Conservation (phyloP, 2,888 invertebrate species). For the Nipponacmea schrenckii region DNA sequence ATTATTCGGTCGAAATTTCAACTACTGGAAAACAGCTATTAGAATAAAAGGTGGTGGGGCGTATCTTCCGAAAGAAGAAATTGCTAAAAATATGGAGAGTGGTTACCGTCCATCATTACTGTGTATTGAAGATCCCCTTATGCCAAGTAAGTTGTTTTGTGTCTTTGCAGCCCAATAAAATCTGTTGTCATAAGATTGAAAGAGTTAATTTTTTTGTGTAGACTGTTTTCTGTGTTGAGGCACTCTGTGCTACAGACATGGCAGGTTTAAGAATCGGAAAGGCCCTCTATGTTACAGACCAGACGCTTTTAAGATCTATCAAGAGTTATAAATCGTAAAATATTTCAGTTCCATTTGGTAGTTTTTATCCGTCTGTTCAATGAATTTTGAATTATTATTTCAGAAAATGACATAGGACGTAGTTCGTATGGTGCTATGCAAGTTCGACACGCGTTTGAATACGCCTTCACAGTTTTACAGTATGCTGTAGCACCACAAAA, state of each 20-base stretch:
- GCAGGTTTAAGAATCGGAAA: no score
- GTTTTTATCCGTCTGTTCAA: no score
- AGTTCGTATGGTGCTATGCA: conserved; percentile 94
- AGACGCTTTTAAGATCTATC: no score
- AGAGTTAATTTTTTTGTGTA: background rate
- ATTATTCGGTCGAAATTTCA: conserved; percentile 93
- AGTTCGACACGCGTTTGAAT: conserved; percentile 94
- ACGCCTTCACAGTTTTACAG: conserved; percentile 85
- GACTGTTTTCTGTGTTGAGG: no score
- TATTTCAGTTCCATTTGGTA: no score
- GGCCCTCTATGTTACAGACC: no score
- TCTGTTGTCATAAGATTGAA: background rate
- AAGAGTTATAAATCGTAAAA: no score
- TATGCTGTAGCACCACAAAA: conserved; percentile 60
- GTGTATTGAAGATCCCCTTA: conserved; percentile 97
- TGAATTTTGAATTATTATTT: conserved; percentile 17
- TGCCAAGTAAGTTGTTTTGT: conserved; percentile 71
- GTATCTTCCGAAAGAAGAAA: conserved; percentile 92
- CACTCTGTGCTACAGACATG: no score
- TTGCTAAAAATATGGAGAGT: conserved; percentile 90
- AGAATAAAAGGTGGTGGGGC: conserved; percentile 91
- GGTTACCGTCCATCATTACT: conserved; percentile 90
- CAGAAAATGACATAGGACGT: conserved; percentile 95
- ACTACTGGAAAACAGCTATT: conserved; percentile 91
- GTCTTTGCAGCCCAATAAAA: no score